phyloP scores from a whole-genome alignment of 2,797 vertebrate species.

The Lates japonicus region DNA sequence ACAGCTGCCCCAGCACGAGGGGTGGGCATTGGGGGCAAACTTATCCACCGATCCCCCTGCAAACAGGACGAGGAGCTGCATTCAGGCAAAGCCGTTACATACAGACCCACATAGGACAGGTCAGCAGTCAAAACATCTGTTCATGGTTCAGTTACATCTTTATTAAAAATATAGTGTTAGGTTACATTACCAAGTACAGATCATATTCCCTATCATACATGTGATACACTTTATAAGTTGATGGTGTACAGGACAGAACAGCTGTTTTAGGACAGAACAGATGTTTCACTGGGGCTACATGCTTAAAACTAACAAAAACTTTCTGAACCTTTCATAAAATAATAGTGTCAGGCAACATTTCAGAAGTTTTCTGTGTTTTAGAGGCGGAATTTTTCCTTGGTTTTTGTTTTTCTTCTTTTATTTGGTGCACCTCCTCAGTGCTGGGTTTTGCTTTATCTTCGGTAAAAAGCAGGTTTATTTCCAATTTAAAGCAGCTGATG shows the following conservation, averaged over 20 bases:
- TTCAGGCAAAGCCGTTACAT: slow-evolving; percentile 2
- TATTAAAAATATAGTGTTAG: not conserved
- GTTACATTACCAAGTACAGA: too few relatives aligned
- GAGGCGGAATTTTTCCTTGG: not conserved
- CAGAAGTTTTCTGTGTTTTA: not conserved
- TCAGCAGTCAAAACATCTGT: not conserved
- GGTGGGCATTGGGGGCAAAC: slow-evolving; percentile 91
- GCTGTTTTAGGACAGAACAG: not conserved
- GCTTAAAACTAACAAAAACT: not conserved
- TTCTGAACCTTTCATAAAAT: too few relatives aligned
- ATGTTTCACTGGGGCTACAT: not conserved
- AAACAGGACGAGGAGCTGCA: slow-evolving; percentile 1
- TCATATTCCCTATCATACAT: too few relatives aligned
- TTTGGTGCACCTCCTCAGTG: not conserved
- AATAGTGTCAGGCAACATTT: not conserved
- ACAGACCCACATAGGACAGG: not conserved
- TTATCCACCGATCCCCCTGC: slow-evolving; percentile 93
- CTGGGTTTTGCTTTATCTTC: not conserved
- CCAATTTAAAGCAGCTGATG: slow-evolving; percentile 10
- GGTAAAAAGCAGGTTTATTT: not conserved
- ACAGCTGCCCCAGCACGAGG: slow-evolving; percentile 93
- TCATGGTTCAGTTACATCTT: not conserved
- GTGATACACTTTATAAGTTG: not conserved
- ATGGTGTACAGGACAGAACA: not conserved
- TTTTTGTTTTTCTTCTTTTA: not conserved